Evolutionary conservation across 1,140 invertebrate species (phyloP).

Genomic region (Elysia chlorotica): DNA sequence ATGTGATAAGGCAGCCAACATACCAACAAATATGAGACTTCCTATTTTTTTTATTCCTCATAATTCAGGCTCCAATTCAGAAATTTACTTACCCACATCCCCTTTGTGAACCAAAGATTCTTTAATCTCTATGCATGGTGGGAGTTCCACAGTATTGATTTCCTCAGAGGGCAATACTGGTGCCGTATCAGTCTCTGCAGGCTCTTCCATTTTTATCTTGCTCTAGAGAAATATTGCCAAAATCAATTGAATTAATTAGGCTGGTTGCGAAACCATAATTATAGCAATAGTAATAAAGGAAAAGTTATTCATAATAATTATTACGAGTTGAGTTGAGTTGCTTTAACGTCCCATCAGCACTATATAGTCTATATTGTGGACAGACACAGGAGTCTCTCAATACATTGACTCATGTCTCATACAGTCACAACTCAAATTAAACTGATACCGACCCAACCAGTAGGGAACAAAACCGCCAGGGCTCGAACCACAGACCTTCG

Average conservation of each 20-base stretch:
- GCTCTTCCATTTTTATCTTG: neutral
- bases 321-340: too few species aligned
- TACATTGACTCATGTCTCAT: too few species aligned
- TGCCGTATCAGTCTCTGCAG: neutral
- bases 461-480: too few species aligned
- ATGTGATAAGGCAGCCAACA: neutral
- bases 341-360: too few species aligned
- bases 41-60: neutral
- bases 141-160: conserved; percentile 17
- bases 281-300: neutral
- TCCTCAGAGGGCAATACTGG: neutral
- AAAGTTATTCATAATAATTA: neutral
- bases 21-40: neutral
- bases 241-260: neutral
- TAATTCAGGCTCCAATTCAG: neutral
- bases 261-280: neutral
- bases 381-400: too few species aligned
- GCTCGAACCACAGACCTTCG: too few species aligned
- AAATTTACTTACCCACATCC: conserved; percentile 4
- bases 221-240: neutral
- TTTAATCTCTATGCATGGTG: conserved; percentile 14
- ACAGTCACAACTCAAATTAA: too few species aligned
- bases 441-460: too few species aligned
- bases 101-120: conserved; percentile 8
- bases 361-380: too few species aligned